Conservation (phyloP, 2,888 invertebrate genomes). For the Autographa pulchrina region DNA sequence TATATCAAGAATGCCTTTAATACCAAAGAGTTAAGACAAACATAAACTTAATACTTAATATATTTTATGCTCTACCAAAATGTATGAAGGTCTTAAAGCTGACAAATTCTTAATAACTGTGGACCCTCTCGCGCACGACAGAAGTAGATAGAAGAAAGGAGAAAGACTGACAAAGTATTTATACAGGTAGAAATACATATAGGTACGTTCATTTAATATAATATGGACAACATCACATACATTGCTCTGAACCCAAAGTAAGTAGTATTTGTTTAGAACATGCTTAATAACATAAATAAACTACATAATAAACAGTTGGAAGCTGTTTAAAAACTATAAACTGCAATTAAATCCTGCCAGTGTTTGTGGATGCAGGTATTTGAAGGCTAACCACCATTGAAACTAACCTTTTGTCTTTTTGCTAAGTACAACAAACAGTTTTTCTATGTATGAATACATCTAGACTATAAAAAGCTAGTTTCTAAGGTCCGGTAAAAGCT, state of each 20-base stretch:
- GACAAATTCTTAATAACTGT: no score
- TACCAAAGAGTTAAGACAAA: constrained; percentile 55
- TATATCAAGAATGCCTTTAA: constrained; percentile 58
- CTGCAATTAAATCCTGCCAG: constrained; percentile 11
- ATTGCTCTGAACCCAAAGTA: no score
- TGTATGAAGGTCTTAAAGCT: neutral
- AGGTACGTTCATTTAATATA: no score
- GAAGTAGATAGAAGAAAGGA: no score
- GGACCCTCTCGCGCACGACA: no score
- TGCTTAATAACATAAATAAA: neutral
- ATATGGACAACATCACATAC: no score
- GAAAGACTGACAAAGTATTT: no score
- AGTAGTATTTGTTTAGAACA: no score
- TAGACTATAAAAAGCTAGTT: no score
- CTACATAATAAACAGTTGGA: constrained; percentile 12
- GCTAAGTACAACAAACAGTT: neutral
- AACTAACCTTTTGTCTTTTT: constrained; percentile 13
- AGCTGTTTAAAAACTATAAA: constrained; percentile 27
- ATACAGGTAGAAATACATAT: no score
- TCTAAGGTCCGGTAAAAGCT: no score
- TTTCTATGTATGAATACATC: no score
- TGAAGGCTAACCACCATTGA: constrained; percentile 15
- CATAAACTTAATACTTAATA: constrained; percentile 9
- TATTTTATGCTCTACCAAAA: neutral
- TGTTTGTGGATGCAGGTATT: constrained; percentile 16